A percentile compares a stretch with the other conserved stretches of the same genome.
Conservation (phyloP, 92 coral and sea anemone species). For the Phymanthus crucifer region DNA sequence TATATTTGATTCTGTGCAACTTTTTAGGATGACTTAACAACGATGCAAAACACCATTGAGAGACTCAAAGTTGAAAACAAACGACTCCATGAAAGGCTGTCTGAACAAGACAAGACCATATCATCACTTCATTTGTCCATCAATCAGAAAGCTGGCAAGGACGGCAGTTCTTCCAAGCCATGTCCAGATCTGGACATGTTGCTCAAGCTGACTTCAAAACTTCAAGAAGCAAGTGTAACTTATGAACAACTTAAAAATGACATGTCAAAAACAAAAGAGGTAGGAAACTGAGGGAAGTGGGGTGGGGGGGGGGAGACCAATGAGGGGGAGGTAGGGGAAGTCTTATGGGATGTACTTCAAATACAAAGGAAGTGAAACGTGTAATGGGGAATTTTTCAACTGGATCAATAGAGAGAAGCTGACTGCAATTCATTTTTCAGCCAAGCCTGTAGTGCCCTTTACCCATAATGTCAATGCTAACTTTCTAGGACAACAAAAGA, state of each 20-base stretch:
- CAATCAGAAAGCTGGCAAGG: slow-evolving; percentile 45
- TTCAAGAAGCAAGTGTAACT: slow-evolving; percentile 94
- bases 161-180: slow-evolving; percentile 39
- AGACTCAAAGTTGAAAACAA: slow-evolving; percentile 79
- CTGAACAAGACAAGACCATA: slow-evolving; percentile 81
- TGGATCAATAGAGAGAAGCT: too few relatives aligned
- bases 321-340: too few relatives aligned
- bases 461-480: neutral
- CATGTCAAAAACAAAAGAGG: slow-evolving; percentile 86
- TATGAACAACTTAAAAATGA: slow-evolving; percentile 82
- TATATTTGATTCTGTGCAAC: neutral
- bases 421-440: too few relatives aligned
- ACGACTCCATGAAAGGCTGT: slow-evolving; percentile 74
- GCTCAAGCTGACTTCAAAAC: slow-evolving; percentile 78
- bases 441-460: too few relatives aligned
- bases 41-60: slow-evolving; percentile 75
- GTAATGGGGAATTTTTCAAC: too few relatives aligned
- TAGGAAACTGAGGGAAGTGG: slow-evolving; percentile 2
- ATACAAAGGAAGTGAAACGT: too few relatives aligned
- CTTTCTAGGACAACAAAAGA: slow-evolving; percentile 72
- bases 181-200: slow-evolving; percentile 78
- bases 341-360: too few relatives aligned
- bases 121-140: slow-evolving; percentile 70
- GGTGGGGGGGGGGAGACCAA: too few relatives aligned
- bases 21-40: slow-evolving; percentile 64